Evolutionary conservation across 1,140 invertebrate species (phyloP), one percentile per base, ranked within the genome.

Genomic region (Drosophila ironensis): DNA sequence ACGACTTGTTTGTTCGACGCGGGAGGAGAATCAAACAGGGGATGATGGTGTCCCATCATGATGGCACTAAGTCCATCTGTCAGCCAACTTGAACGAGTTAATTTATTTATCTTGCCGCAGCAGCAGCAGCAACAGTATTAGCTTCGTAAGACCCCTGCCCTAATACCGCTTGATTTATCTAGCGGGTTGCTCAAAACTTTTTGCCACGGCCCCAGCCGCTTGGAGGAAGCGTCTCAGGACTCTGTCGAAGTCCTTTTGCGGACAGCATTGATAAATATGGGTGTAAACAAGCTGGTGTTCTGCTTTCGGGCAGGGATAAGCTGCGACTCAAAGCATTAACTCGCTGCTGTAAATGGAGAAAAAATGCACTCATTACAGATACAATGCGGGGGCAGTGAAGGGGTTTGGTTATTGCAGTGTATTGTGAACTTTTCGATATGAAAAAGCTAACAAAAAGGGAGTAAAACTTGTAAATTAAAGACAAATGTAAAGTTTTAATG

Each of bases 81-180:
- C 60, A 52, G 40, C 33, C 45, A 77, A 60, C 28, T 72, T 67
- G 74, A 72, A 72, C 48, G 73, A 66, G 67, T 72, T 67, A 70
- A 73, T 80, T 68, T 74, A 75, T 72, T 53, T 71, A 57, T 67
- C 60, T 67, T 47, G 53, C 46, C 42, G 24, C 40, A 44, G 27
- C 33, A 60, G 30, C 30, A 33, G 11, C 2, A 12, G 8, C 11
- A 12, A 1, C 30, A 14, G 1, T 3, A n/a, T n/a, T n/a, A n/a
- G 46, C 46, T n/a, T 37, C 17, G 14, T 37, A 35, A 30, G n/a
- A 14, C 20, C 37, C 56, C 37, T 22, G 11, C 5, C 59, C 19
- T 70, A 70, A 70, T 69, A 53, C 48, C 44, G 47, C 12, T 46
- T 60, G 54, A 77, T 80, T 77, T 70, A 70, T 80, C 69, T 59